A percentile compares a stretch with the other conserved stretches of the same genome.
Conservation (phyloP, 1,140 invertebrate species). For the Drosophila pruinosa region DNA sequence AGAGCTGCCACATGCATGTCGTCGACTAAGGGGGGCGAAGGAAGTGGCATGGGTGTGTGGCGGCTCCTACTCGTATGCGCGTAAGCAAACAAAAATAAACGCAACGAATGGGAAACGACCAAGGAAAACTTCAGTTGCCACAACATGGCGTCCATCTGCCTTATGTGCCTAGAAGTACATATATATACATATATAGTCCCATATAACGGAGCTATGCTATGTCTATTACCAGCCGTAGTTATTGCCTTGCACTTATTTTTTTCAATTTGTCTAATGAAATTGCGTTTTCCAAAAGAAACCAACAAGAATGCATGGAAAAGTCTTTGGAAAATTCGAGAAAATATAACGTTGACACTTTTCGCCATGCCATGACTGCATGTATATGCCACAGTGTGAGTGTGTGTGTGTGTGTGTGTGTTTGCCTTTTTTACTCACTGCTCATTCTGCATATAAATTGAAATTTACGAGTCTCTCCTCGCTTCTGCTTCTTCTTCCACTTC, state of each 20-base stretch:
- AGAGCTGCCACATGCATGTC: constrained; percentile 27
- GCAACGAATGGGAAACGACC: constrained; percentile 67
- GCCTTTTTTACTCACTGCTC: constrained; percentile 71
- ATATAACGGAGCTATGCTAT: constrained; percentile 11
- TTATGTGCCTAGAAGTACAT: constrained; percentile 15
- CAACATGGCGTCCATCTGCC: constrained; percentile 66
- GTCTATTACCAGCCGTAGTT: constrained; percentile 40
- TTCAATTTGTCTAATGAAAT: constrained; percentile 83
- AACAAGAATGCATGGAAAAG: constrained; percentile 26
- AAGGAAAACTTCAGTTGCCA: constrained; percentile 47
- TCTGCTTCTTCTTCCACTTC: not conserved
- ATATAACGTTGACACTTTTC: constrained; percentile 78
- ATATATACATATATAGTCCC: not conserved
- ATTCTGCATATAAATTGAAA: constrained; percentile 83
- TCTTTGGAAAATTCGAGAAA: constrained; percentile 77
- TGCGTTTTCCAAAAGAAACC: constrained; percentile 67
- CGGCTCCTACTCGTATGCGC: constrained; percentile 69
- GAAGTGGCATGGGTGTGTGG: not conserved
- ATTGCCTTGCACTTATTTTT: constrained; percentile 75
- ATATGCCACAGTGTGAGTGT: constrained; percentile 26
- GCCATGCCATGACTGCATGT: constrained; percentile 34
- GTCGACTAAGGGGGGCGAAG: constrained; percentile 1
- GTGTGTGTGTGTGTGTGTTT: constrained; percentile 40
- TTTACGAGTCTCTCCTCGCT: constrained; percentile 59
- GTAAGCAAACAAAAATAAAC: constrained; percentile 54